Conservation (phyloP, 2,113 vertebrate species). For the Scartelaos histophorus region DNA sequence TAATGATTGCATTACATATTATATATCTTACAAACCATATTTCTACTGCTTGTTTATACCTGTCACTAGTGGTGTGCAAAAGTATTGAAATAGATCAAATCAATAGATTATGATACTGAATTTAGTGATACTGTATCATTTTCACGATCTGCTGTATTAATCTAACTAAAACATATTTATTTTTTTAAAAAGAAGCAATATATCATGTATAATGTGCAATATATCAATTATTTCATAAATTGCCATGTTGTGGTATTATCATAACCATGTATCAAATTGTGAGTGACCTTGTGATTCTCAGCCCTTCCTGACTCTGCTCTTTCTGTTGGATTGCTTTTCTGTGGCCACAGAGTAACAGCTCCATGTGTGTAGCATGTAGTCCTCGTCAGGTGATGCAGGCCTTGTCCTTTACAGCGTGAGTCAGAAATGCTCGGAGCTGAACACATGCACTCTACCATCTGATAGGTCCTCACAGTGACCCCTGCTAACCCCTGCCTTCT, state of each 20-base stretch:
- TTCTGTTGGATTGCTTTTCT: not conserved
- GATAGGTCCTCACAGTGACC: slow-evolving; percentile 60
- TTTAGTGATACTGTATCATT: too few relatives aligned
- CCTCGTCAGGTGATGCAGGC: slow-evolving; percentile 1
- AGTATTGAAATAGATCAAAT: too few relatives aligned
- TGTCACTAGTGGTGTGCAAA: too few relatives aligned
- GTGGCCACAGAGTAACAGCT: not conserved
- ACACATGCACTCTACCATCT: slow-evolving; percentile 45
- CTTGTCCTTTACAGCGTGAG: slow-evolving; percentile 18
- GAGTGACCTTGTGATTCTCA: too few relatives aligned
- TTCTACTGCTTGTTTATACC: not conserved
- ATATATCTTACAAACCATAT: not conserved
- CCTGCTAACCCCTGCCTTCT: slow-evolving; percentile 45
- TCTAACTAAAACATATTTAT: too few relatives aligned
- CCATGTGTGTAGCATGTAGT: not conserved
- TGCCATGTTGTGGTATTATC: too few relatives aligned
- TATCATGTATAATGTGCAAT: too few relatives aligned
- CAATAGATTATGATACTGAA: not conserved
- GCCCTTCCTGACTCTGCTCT: not conserved
- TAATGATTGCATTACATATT: not conserved
- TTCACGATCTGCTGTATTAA: too few relatives aligned
- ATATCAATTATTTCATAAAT: too few relatives aligned
- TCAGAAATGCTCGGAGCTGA: slow-evolving; percentile 59
- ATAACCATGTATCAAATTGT: too few relatives aligned
- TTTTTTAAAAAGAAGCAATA: too few relatives aligned